Percentiles rank a stretch among this genome's conserved stretches.
phyloP scores from a whole-genome alignment of 2,888 invertebrate species.

The Terebella lapidaria region DNA sequence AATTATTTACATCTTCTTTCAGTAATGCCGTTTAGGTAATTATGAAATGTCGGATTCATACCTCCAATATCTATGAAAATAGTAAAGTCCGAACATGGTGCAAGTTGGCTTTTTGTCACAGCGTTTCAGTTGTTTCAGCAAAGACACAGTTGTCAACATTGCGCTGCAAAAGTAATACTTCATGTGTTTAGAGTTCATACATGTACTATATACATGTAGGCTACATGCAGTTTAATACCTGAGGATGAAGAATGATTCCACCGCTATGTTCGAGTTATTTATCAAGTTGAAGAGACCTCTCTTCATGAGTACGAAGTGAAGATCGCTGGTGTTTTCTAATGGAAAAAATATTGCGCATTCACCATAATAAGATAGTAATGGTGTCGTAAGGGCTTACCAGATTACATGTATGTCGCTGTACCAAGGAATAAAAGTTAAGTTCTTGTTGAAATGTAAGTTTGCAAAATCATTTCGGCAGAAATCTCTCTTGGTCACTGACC shows the following conservation, averaged over 20 bases:
- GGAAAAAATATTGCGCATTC: too few species aligned
- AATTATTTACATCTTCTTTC: too few species aligned
- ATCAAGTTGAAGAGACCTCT: neutral
- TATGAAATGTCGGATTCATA: too few species aligned
- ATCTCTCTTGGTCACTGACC: too few species aligned
- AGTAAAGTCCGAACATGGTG: slow-evolving; percentile 20
- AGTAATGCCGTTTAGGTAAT: too few species aligned
- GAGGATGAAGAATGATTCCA: neutral
- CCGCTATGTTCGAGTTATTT: neutral
- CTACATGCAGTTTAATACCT: too few species aligned
- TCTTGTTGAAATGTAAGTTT: too few species aligned
- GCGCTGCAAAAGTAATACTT: neutral
- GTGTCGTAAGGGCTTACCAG: neutral
- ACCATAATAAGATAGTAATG: neutral
- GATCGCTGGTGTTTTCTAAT: neutral
- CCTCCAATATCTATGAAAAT: slow-evolving; percentile 35
- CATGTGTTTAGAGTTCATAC: too few species aligned
- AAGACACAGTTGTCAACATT: neutral
- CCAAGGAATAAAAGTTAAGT: too few species aligned
- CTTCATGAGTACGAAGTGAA: neutral
- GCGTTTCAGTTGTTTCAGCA: neutral
- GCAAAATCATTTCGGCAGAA: too few species aligned
- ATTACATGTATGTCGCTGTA: too few species aligned
- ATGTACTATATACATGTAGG: too few species aligned
- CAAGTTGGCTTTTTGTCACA: neutral